phyloP scores from a whole-genome alignment of 2,113 vertebrate genomes.

The Chionomys nivalis region DNA sequence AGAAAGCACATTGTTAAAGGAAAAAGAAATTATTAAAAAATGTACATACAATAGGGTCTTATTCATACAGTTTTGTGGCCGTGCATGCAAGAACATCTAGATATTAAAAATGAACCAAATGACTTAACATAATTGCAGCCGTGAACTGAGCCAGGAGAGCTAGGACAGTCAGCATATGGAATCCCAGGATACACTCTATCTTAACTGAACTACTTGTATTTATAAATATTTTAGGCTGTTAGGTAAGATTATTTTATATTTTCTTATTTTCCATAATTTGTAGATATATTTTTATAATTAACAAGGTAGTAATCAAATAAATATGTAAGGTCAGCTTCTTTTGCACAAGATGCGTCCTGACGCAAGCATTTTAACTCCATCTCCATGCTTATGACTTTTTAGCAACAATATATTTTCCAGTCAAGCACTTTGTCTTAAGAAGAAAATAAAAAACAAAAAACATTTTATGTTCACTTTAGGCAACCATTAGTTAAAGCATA shows the following conservation, averaged over 20 bases:
- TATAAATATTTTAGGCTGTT: neutral
- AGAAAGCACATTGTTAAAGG: neutral
- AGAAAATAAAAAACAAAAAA: neutral
- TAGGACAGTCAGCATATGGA: neutral
- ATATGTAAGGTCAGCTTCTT: neutral
- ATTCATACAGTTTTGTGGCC: neutral
- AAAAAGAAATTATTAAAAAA: slow-evolving; percentile 1
- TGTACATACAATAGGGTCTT: neutral
- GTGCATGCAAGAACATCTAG: neutral
- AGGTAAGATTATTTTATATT: neutral
- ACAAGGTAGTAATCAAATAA: neutral
- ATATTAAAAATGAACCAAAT: neutral
- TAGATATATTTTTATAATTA: neutral
- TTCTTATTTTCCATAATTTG: neutral
- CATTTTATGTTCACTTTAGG: neutral
- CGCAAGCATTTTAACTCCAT: neutral
- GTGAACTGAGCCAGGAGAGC: neutral
- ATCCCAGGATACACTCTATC: neutral
- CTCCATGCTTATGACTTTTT: too few relatives aligned
- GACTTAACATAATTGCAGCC: neutral
- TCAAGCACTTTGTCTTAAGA: neutral
- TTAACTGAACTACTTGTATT: slow-evolving; percentile 8
- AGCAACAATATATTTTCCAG: neutral
- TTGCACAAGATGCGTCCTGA: neutral
- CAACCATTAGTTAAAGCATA: neutral